These are phyloP conservation scores for Oreonectes daqikongensis DNA, from an alignment of 2,797 vertebrate genomes.

Conservation along the genomic window DNA sequence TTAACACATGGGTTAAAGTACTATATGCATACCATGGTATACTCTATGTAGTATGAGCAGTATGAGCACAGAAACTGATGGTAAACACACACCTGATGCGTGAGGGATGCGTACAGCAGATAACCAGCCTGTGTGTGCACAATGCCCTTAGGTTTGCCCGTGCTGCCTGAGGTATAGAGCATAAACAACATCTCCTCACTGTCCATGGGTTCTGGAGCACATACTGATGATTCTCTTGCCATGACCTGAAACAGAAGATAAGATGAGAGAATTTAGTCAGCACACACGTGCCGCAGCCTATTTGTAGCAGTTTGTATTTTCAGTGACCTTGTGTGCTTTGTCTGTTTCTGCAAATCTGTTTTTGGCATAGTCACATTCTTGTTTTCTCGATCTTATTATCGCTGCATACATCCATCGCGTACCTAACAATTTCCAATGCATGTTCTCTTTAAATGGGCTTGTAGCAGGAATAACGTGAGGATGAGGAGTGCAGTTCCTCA, in stretches of 20 bases:
- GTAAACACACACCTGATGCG: slow-evolving; percentile 82
- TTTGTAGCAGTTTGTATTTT: too few species aligned
- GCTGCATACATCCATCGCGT: too few species aligned
- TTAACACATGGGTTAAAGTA: too few species aligned
- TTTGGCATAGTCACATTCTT: too few species aligned
- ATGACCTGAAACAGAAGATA: slow-evolving; percentile 79
- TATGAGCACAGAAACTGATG: not conserved
- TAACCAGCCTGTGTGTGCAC: slow-evolving; percentile 96
- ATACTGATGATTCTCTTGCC: slow-evolving; percentile 79
- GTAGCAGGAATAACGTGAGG: too few species aligned
- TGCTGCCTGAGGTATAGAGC: slow-evolving; percentile 95
- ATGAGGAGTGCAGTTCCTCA: too few species aligned
- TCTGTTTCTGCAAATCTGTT: too few species aligned
- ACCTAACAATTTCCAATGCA: too few species aligned
- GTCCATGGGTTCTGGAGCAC: slow-evolving; percentile 85
- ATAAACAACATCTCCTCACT: slow-evolving; percentile 92
- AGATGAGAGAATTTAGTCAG: not conserved
- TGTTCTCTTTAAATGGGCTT: too few species aligned
- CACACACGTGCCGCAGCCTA: not conserved
- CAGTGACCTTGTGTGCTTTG: not conserved
- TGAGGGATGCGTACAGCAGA: slow-evolving; percentile 86
- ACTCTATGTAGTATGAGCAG: too few species aligned
- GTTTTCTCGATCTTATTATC: too few species aligned
- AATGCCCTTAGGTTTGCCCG: slow-evolving; percentile 91
- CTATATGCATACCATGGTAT: too few species aligned